Percentiles rank a stretch among this genome's conserved stretches.
Conservation (phyloP, 2,888 invertebrate genomes). For the Lamproptera curius region DNA sequence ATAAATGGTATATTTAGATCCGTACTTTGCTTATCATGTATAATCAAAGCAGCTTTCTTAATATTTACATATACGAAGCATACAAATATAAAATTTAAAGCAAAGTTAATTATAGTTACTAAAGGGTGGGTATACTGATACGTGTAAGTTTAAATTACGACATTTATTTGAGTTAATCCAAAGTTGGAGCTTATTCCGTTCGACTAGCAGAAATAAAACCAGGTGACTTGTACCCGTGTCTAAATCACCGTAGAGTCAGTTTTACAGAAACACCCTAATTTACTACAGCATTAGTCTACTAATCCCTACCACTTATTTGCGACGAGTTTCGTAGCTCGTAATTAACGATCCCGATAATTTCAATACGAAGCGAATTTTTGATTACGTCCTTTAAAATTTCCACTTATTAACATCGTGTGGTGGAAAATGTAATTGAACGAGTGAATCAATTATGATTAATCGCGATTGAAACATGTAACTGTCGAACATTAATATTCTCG, state of each 20-base stretch:
- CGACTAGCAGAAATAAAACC: conserved; percentile 14
- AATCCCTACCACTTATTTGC: conserved; percentile 43
- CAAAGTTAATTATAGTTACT: too few relatives aligned
- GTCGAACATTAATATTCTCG: conserved; percentile 15
- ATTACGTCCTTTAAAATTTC: conserved; percentile 48
- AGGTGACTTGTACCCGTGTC: conserved; percentile 6
- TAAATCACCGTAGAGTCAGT: conserved; percentile 18
- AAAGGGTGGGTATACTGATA: not conserved
- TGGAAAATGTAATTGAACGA: conserved; percentile 38
- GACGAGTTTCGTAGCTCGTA: conserved; percentile 50
- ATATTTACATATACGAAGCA: too few relatives aligned
- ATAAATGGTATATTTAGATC: too few relatives aligned
- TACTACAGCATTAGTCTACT: conserved; percentile 58
- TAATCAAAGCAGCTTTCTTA: too few relatives aligned
- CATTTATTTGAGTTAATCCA: not conserved
- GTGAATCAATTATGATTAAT: conserved; percentile 22
- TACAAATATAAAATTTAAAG: too few relatives aligned
- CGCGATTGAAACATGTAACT: conserved; percentile 18
- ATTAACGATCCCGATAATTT: conserved; percentile 48
- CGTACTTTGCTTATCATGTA: too few relatives aligned
- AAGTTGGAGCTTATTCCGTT: conserved; percentile 8
- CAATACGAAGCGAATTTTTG: conserved; percentile 47
- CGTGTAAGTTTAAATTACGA: not conserved
- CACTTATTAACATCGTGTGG: conserved; percentile 44
- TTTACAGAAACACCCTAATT: conserved; percentile 59